Conservation (phyloP, 2,888 invertebrate species). For the Strigamia crassipes region DNA sequence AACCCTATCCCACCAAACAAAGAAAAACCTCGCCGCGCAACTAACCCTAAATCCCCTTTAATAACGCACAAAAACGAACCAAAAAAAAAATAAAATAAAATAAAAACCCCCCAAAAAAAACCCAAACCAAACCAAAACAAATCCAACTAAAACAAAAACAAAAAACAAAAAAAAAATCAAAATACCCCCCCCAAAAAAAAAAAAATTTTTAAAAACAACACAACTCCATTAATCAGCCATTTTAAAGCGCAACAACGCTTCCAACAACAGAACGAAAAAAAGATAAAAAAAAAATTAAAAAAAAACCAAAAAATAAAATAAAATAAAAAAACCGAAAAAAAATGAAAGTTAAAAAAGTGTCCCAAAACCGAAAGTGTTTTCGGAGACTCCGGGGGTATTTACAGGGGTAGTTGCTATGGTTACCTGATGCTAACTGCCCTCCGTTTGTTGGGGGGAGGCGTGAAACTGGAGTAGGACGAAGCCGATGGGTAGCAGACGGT, state of each 20-base stretch:
- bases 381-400: neutral
- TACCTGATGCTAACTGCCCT: constrained; percentile 18
- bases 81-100: too few species aligned
- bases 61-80: neutral
- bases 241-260: constrained; percentile 15
- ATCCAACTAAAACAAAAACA: too few species aligned
- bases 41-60: neutral
- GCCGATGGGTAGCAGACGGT: constrained; percentile 44
- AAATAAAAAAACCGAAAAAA: neutral
- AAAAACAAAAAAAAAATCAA: too few species aligned
- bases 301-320: too few species aligned
- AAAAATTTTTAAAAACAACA: too few species aligned
- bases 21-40: neutral
- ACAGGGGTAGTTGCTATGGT: neutral
- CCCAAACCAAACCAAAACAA: too few species aligned
- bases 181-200: too few species aligned
- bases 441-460: constrained; percentile 22
- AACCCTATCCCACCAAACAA: constrained; percentile 1
- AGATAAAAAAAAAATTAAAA: neutral
- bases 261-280: neutral
- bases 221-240: too few species aligned
- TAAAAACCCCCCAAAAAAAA: too few species aligned
- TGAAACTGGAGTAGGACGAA: constrained; percentile 18
- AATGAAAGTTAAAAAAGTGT: neutral
- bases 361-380: too few species aligned